A percentile compares a stretch with the other conserved stretches of the same genome.
Evolutionary conservation across 1,140 invertebrate genomes (phyloP).

Genomic region (Bombus superbus): DNA sequence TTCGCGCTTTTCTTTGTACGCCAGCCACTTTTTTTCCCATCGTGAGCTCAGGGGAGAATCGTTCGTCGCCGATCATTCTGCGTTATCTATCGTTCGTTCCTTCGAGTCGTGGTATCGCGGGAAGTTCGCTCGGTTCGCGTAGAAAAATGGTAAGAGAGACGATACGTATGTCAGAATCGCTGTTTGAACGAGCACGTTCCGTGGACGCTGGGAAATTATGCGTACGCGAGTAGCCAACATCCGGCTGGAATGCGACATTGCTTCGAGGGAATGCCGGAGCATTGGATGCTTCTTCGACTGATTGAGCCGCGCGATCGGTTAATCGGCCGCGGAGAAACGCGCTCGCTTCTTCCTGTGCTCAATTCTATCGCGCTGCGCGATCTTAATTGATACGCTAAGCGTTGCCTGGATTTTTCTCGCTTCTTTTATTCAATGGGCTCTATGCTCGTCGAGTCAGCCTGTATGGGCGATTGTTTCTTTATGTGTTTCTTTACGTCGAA

Average conservation of each 20-base stretch:
- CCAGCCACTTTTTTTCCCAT: constrained; percentile 18
- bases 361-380: constrained; percentile 14
- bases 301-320: constrained; percentile 21
- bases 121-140: neutral
- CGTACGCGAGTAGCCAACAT: constrained; percentile 9
- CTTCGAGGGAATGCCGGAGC: neutral
- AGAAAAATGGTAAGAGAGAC: neutral
- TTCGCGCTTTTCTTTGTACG: constrained; percentile 19
- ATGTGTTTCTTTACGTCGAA: neutral
- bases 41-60: neutral
- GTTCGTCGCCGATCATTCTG: neutral
- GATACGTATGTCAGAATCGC: neutral
- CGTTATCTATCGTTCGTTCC: neutral
- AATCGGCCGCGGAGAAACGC: neutral
- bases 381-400: constrained; percentile 30
- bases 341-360: neutral
- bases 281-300: constrained; percentile 5
- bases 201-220: constrained; percentile 20
- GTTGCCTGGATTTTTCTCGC: neutral
- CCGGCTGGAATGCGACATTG: constrained; percentile 19
- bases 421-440: neutral
- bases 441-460: neutral
- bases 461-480: constrained; percentile 1
- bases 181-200: neutral
- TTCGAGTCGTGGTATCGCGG: too few species aligned